These are phyloP conservation scores for Actias luna DNA, from an alignment of 2,888 invertebrate genomes.

Conservation along the genomic window DNA sequence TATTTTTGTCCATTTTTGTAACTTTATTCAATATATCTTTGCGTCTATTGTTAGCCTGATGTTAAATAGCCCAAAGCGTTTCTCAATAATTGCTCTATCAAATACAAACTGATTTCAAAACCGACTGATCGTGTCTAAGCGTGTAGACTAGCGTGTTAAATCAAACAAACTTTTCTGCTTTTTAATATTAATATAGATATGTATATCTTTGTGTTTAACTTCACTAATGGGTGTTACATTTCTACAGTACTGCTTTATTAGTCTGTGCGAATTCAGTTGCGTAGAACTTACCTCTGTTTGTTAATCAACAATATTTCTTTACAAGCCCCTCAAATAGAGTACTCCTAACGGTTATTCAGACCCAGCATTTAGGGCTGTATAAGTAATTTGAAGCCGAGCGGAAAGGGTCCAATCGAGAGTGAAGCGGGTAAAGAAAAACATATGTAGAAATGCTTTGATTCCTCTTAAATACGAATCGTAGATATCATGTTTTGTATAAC, in stretches of 20 bases:
- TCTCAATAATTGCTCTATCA: no score
- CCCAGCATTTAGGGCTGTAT: conserved; percentile 16
- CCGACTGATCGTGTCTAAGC: no score
- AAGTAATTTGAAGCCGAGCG: conserved; percentile 25
- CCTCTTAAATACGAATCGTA: conserved; percentile 12
- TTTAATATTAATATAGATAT: no score
- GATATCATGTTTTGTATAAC: neutral
- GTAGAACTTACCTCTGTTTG: neutral
- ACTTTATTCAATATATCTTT: no score
- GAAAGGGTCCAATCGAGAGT: conserved; percentile 25
- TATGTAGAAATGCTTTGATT: conserved; percentile 10
- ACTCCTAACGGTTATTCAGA: neutral
- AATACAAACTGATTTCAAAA: no score
- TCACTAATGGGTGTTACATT: neutral
- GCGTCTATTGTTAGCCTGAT: no score
- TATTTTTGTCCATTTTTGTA: no score
- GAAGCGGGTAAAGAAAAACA: conserved; percentile 1
- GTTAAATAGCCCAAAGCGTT: no score
- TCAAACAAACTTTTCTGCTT: no score
- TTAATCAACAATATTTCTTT: conserved; percentile 2
- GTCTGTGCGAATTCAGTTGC: neutral
- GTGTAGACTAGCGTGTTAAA: no score
- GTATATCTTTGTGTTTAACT: no score
- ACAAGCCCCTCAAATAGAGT: neutral
- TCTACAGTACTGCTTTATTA: neutral